Evolutionary conservation across 92 coral and sea anemone genomes (phyloP), one percentile per base, ranked within the genome.

Genomic region (Parazoanthus atlanticus): DNA sequence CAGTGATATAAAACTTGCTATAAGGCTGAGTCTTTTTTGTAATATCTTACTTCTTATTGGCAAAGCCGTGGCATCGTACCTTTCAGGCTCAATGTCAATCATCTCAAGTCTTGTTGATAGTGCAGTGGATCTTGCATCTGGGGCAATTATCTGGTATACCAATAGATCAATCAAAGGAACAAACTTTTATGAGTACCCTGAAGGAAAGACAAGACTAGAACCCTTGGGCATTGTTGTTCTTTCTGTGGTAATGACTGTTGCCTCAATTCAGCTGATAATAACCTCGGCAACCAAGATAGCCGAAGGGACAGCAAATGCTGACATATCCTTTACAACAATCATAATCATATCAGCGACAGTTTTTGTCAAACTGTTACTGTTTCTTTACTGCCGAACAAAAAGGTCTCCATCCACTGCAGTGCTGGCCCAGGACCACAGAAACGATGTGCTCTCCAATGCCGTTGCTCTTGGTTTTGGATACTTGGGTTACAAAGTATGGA

Each of bases 31-130:
- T 82, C 79, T 97, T 36, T 78, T 93, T 86, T 95, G 94, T 82
- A 97, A 97, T 76, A 9, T 91, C 21, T 78, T 80, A 36, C 88
- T 97, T 0, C 91, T 97, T 65, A 80, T 93, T 91, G 97, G 93
- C 49, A 97, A 97, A 86, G 87, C 91, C 5, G 90, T 97, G 31
- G 99, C 98, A 34, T 90, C 96, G 0, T 91, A 95, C 78, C 88
- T 95, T 33, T 97, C 99, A 85, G 98, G 97, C 23, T 97, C 99
- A 15, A 86, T 97, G 96, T 94, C 99, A n/a, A 91, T 97, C 78
- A 95, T 97, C 23, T 97, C 99, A 10, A 97, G 99, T 82, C 90
- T 97, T 83, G 98, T 97, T 31, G 99, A 97, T 90, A 97, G 99
- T 89, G 94, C 95, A 30, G 92, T 95, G 66, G 98, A 97, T 90